Evolutionary conservation across 2,888 invertebrate species (phyloP), one percentile per base, ranked within the genome.

Genomic region (Pyralis farinalis): DNA sequence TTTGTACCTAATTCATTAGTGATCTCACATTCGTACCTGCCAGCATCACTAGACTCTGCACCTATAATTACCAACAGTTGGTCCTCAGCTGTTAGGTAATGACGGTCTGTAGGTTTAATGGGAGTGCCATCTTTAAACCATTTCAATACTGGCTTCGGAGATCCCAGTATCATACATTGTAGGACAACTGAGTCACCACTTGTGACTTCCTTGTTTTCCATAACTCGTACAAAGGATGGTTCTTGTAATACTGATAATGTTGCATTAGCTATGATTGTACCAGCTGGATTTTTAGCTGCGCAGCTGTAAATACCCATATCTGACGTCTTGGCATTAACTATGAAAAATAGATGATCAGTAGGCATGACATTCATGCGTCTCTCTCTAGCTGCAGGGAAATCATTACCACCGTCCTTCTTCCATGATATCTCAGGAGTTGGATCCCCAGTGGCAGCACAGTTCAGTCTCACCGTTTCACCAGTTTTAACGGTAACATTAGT

Each of bases 261-360:
- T 12, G 96, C 96, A 86, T 97, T 97, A 1, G 96, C 94, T 53
- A 94, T 92, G 28, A 97, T 94, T 39, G 92, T 92, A 0, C 98
- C 98, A 8, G 97, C 98, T 31, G 93, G 91, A 80, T 98, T 98
- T 63, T 93, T 93, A 0, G 98, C 98, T 5, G 95, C 97, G 80
- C 98, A 98, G 37, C 96, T 97, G 71, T 98, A 98, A 21, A 96
- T 90, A 0, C 98, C 98, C 82, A 95, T 95, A 69, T 98, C 98
- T 25, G 92, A 92, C 0, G 94, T 92, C 75, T 96, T 97, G 12
- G 96, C 96, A 81, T 96, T 94, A n/a, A 96, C 92, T 56, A 98
- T 98, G 68, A 97, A 96, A 72, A 98, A 96, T 1, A 95, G 93
- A 73, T 97, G 96, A 70, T 98, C 98, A 21, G 93, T 93, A 0